Base-by-base conservation (phyloP, 2,888 invertebrate genomes). In the Salpingus planirostris region DNA sequence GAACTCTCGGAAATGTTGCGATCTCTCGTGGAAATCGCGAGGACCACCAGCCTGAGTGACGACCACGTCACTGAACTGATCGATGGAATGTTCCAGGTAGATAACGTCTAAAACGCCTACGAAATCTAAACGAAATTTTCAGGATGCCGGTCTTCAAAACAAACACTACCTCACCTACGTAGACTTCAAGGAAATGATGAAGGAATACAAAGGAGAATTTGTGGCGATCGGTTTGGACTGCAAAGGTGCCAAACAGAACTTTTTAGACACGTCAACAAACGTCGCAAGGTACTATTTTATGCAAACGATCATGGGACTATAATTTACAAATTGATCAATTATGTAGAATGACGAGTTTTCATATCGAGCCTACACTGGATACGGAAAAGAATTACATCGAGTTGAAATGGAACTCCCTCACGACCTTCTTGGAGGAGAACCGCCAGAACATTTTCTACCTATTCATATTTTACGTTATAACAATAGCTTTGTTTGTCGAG, bases 181-280 rank as follows among this genome's bases (percentile, higher is more conserved):
- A 32, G 92, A 93, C 57, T 93, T 93, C 52, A 92, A 92, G 57
- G 66, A 88, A 7, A 90, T 93, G 90, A 92, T 93, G 92, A 89
- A 87, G 54, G 92, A 93, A 59, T 92, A 92, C 64, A 91, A 91
- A 60, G 91, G 91, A 1, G 92, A 92, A 56, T 91, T 92, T 56
- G 90, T 92, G 0, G 92, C 92, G 1, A 92, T 93, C 33, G 92
- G 92, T 1, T 67, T 93, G 39, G 92, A 93, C 55, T 92, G 91
- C 59, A 93, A 92, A 64, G 92, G 92, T 2, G 92, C 91, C 1
- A 92, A 92, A 53, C 92, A 92, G 57, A 93, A 92, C 63, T 93
- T 92, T 62, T 69, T 92, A 47, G 92, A 92, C 54, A 92, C 90
- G 0, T 91, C 92, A 0, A 92, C 91, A 1, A 93, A 93, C 55